Percentiles rank a stretch among this genome's conserved stretches.
Conservation (phyloP, 2,888 invertebrate genomes). For the Ormia ochracea region DNA sequence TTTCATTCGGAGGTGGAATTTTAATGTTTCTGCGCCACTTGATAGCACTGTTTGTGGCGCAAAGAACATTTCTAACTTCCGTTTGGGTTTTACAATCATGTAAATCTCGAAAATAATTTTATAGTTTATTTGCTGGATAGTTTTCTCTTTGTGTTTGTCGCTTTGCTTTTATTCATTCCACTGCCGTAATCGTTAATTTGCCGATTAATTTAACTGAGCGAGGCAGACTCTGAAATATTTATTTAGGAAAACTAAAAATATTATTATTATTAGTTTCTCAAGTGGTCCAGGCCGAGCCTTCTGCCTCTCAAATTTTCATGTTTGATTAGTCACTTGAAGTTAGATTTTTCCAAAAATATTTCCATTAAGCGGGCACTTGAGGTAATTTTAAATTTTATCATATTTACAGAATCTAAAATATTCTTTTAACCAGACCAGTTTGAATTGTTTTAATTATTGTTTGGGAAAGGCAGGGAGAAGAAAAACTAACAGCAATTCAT, state of each 20-base stretch:
- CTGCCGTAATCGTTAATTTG: neutral
- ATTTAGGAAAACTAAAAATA: conserved; percentile 34
- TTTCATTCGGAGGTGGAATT: conserved; percentile 7
- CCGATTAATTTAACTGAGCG: neutral
- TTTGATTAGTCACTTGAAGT: conserved; percentile 34
- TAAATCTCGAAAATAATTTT: conserved; percentile 20
- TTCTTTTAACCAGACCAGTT: conserved; percentile 60
- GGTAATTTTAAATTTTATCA: conserved; percentile 57
- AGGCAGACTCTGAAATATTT: no score
- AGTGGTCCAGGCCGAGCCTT: neutral
- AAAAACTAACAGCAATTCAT: conserved; percentile 30
- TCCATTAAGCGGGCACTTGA: conserved; percentile 47
- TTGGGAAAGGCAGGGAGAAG: neutral
- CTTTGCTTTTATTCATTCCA: neutral
- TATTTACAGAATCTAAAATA: conserved; percentile 50
- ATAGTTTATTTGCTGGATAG: neutral
- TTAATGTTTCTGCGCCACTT: conserved; percentile 36
- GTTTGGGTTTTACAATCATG: conserved; percentile 27
- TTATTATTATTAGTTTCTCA: conserved; percentile 32
- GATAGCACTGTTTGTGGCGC: neutral
- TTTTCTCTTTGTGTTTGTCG: no score
- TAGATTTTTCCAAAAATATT: conserved; percentile 14
- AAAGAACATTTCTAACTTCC: conserved; percentile 39
- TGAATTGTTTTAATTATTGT: conserved; percentile 32
- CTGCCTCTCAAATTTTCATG: neutral